Evolutionary conservation across 2,797 vertebrate genomes (phyloP), one percentile per base, ranked within the genome.

Genomic region (Forpus xanthops): DNA sequence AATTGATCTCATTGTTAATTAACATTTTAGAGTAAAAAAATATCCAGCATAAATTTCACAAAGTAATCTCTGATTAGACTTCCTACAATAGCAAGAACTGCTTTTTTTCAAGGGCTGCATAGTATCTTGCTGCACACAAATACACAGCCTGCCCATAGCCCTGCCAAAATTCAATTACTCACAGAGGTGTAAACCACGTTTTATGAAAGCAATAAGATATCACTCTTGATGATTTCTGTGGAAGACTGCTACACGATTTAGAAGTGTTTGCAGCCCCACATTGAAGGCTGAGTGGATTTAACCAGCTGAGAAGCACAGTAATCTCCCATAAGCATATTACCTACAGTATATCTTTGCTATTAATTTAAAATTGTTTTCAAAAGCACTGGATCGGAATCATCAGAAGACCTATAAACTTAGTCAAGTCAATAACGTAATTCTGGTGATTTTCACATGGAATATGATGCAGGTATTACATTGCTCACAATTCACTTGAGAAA

Each of bases 91-190:
- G 74, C 60, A 91, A 86, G 18, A 76, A 42, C 19, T 61, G 16
- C 28, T 56, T 85, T 82, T 88, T 60, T 66, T 44, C 64, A 71
- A 60, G 64, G 71, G 41, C 66, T 45, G 8, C 47, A 23, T 10
- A 67, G 75, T 71, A 44, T 85, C 90, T 90, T 90, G 35, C 37
- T 47, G 68, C 47, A 64, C 73, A 87, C 72, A 81, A 79, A 93
- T 96, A 92, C 31, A 55, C 64, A 93, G 35, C 64, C 77, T 94
- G 64, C 71, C 67, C 56, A 82, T 90, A 96, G 87, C 44, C 74
- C 55, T 71, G 49, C 88, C 41, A 95, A 95, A 96, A 96, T 94
- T 93, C 92, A 96, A 94, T 96, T 96, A 93, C 90, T 93, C 91
- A 89, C 88, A 91, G 74, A 90, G 86, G 74, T 92, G 83, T 94